These are phyloP conservation scores for Oppia nitens DNA, from an alignment of 1,140 invertebrate genomes.

Conservation along the genomic window DNA sequence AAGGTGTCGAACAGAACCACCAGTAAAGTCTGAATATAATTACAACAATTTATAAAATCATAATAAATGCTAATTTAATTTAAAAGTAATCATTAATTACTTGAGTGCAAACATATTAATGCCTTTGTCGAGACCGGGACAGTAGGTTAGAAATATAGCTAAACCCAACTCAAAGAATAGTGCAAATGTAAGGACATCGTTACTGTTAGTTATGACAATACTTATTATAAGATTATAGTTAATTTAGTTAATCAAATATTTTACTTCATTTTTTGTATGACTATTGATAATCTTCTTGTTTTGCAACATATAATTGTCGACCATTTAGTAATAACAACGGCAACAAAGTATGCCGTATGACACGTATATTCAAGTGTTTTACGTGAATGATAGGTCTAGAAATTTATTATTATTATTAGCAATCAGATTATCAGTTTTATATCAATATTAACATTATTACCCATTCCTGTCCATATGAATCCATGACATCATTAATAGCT, in stretches of 20 bases:
- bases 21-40: constrained; percentile 49
- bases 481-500: constrained; percentile 83
- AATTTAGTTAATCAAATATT: background rate
- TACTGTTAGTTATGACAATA: constrained; percentile 5
- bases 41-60: background rate
- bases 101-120: constrained; percentile 37
- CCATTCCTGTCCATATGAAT: constrained; percentile 98
- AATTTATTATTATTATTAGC: background rate
- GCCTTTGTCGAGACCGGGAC: constrained; percentile 47
- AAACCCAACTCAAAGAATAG: constrained; percentile 46
- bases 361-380: constrained; percentile 91
- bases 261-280: constrained; percentile 91
- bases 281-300: constrained; percentile 83
- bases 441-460: constrained; percentile 34
- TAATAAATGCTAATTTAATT: background rate
- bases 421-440: background rate
- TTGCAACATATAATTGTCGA: constrained; percentile 96
- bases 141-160: constrained; percentile 48
- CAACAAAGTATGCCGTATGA: constrained; percentile 95
- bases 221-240: background rate
- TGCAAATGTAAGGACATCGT: constrained; percentile 7
- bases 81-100: constrained; percentile 14
- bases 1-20: constrained; percentile 94
- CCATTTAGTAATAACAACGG: constrained; percentile 96
- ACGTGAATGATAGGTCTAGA: constrained; percentile 31